Evolutionary conservation across 2,888 invertebrate genomes (phyloP).

Genomic region (Plusia festucae): DNA sequence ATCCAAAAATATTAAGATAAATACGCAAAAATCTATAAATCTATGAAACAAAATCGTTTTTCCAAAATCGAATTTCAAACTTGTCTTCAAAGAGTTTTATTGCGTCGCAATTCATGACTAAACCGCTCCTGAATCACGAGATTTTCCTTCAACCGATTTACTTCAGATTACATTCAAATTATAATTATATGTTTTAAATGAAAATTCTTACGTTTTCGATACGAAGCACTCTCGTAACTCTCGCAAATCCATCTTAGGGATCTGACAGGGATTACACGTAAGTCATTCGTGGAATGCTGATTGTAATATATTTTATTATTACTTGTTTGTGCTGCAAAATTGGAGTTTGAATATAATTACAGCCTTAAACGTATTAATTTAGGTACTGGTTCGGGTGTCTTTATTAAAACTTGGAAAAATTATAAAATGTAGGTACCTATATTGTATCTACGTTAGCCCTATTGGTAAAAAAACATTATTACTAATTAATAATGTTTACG

Average conservation of each 20-base stretch:
- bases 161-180: conserved; percentile 36
- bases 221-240: conserved; percentile 30
- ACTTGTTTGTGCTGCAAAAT: conserved; percentile 12
- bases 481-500: no score
- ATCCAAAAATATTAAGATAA: conserved; percentile 47
- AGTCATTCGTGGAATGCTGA: conserved; percentile 29
- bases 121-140: conserved; percentile 19
- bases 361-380: no score
- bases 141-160: conserved; percentile 43
- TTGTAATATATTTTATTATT: conserved; percentile 28
- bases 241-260: conserved; percentile 44
- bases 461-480: no score
- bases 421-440: no score
- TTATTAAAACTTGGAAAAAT: no score
- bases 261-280: conserved; percentile 26
- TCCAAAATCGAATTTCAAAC: conserved; percentile 45
- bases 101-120: conserved; percentile 21
- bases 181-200: conserved; percentile 45
- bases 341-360: neutral
- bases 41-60: conserved; percentile 44
- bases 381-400: no score
- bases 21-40: conserved; percentile 38
- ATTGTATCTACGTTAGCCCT: no score
- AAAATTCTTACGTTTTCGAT: conserved; percentile 43
- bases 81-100: conserved; percentile 32